These are phyloP conservation scores for Percina caprodes DNA, from an alignment of 2,113 vertebrate genomes.

Conservation along the genomic window DNA sequence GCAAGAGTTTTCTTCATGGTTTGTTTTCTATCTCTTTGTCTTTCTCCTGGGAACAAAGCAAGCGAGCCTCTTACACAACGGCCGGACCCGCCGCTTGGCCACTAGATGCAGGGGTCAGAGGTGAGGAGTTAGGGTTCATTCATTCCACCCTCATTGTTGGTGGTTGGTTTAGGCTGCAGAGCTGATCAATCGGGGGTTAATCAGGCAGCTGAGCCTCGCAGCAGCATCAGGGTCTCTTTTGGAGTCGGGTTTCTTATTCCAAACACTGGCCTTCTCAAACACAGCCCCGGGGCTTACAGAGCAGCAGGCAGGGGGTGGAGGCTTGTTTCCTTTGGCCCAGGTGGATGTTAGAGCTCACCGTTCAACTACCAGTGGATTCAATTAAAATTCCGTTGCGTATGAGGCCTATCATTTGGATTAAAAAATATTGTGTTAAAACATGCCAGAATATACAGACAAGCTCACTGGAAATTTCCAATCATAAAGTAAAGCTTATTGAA, in stretches of 20 bases:
- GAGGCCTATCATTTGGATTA: not conserved
- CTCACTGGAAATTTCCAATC: not conserved
- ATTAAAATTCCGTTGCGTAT: not conserved
- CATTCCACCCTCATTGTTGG: not conserved
- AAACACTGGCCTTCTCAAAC: slow-evolving; percentile 59
- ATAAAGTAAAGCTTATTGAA: not conserved
- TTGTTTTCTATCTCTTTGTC: slow-evolving; percentile 11
- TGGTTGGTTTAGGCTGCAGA: not conserved
- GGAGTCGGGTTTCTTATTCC: slow-evolving; percentile 64
- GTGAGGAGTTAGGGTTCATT: slow-evolving; percentile 25
- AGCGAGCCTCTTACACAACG: slow-evolving; percentile 22
- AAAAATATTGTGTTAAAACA: not conserved
- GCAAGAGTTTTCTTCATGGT: slow-evolving; percentile 4
- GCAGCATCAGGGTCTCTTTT: slow-evolving; percentile 29
- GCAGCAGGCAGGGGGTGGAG: slow-evolving; percentile 29
- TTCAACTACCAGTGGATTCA: slow-evolving; percentile 13
- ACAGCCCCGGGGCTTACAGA: slow-evolving; percentile 43
- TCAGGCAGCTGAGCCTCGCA: slow-evolving; percentile 46
- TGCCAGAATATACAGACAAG: slow-evolving; percentile 7
- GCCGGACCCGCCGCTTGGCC: slow-evolving; percentile 25
- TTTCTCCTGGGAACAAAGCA: not conserved
- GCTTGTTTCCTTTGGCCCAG: slow-evolving; percentile 69
- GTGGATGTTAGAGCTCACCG: slow-evolving; percentile 40
- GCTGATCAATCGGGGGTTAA: slow-evolving; percentile 37
- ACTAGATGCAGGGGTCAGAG: slow-evolving; percentile 25